Percentiles rank a stretch among this genome's conserved stretches.
Evolutionary conservation across 2,797 vertebrate genomes (phyloP).

Genomic region (Sebastes itinus): DNA sequence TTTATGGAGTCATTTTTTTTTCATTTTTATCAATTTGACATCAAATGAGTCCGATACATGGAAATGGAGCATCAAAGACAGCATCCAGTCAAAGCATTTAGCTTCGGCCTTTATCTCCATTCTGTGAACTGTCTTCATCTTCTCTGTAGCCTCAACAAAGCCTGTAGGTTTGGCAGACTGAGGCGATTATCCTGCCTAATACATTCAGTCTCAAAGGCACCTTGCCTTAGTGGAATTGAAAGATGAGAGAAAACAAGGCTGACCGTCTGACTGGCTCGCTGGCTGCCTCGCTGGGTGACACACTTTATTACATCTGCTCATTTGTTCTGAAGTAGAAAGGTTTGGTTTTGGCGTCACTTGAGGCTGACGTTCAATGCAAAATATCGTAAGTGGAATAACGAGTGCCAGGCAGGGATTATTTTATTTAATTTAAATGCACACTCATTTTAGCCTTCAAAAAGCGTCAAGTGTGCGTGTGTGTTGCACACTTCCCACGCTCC

Average conservation of each 20-base stretch:
- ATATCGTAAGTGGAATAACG: not conserved
- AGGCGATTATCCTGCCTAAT: slow-evolving; percentile 46
- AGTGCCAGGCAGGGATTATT: not conserved
- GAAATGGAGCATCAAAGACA: slow-evolving; percentile 16
- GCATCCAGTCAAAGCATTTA: slow-evolving; percentile 27
- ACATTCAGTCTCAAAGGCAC: slow-evolving; percentile 58
- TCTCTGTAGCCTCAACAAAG: slow-evolving; percentile 30
- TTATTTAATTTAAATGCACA: not conserved
- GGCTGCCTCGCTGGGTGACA: not conserved
- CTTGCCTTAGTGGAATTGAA: slow-evolving; percentile 42
- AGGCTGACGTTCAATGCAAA: not conserved
- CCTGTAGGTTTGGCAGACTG: slow-evolving; percentile 45
- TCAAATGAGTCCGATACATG: not conserved
- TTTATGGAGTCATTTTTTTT: slow-evolving; percentile 14
- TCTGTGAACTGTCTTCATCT: slow-evolving; percentile 41
- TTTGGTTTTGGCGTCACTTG: slow-evolving; percentile 16
- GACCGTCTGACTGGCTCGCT: slow-evolving; percentile 20
- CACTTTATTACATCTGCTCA: slow-evolving; percentile 9
- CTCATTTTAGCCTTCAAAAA: slow-evolving; percentile 11
- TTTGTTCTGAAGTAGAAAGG: slow-evolving; percentile 23
- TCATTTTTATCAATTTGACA: slow-evolving; percentile 6
- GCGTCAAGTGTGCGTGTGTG: slow-evolving; percentile 25
- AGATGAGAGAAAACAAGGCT: slow-evolving; percentile 23
- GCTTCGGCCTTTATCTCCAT: slow-evolving; percentile 15
- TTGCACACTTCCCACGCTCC: slow-evolving; percentile 59